These are phyloP conservation scores for Rana temporaria DNA, from an alignment of 2,113 vertebrate genomes.

Conservation along the genomic window DNA sequence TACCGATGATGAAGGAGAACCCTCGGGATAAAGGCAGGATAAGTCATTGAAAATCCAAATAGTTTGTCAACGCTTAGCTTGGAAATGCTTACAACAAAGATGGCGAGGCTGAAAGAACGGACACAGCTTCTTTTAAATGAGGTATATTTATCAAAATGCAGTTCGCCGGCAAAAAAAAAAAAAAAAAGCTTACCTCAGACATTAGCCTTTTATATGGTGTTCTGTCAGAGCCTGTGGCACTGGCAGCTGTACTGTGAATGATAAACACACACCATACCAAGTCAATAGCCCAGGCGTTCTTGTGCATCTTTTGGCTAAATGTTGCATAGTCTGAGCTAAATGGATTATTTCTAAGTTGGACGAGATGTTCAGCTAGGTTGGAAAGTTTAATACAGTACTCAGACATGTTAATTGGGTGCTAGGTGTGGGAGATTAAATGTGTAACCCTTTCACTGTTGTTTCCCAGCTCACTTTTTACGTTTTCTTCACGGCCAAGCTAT, in stretches of 20 bases:
- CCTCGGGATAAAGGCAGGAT: conserved; percentile 10
- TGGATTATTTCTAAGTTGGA: too few species aligned
- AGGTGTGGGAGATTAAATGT: not conserved
- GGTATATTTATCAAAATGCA: conserved; percentile 43
- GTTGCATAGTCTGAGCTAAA: not conserved
- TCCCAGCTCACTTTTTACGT: too few species aligned
- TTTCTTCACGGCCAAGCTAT: too few species aligned
- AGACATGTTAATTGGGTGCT: not conserved
- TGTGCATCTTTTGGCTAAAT: not conserved
- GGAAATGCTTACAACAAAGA: not conserved
- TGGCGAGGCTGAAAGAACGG: conserved; percentile 18
- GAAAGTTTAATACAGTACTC: not conserved
- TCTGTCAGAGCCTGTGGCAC: not conserved
- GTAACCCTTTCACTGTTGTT: too few species aligned
- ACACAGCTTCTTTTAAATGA: conserved; percentile 38
- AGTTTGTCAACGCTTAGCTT: conserved; percentile 11
- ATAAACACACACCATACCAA: not conserved
- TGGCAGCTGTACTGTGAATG: conserved; percentile 16
- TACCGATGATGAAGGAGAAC: conserved; percentile 64
- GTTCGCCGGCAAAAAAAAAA: not conserved
- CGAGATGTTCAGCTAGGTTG: not conserved
- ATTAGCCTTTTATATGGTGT: conserved; percentile 25
- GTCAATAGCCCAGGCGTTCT: not conserved
- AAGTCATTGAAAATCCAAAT: conserved; percentile 41
- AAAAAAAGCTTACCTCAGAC: conserved; percentile 36